These are phyloP conservation scores for Coptotermes formosanus DNA, from an alignment of 1,140 invertebrate species.

Conservation along the genomic window DNA sequence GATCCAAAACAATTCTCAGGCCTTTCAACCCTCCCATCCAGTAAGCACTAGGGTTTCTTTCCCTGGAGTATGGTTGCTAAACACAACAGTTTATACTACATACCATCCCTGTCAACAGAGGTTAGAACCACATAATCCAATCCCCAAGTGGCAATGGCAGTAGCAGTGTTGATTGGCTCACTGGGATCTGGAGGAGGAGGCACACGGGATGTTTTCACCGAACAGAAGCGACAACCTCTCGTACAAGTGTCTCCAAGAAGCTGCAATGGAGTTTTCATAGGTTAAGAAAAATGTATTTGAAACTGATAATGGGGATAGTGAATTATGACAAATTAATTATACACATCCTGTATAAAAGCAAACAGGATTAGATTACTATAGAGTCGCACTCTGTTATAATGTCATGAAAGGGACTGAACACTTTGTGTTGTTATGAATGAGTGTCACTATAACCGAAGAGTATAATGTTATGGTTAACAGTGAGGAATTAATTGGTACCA, in stretches of 20 bases:
- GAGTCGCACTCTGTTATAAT: no score
- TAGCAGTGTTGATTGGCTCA: conserved; percentile 92
- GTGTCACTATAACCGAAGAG: no score
- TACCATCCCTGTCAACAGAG: conserved; percentile 95
- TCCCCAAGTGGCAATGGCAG: conserved; percentile 90
- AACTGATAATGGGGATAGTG: not conserved
- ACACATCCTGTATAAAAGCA: not conserved
- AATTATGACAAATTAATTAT: not conserved
- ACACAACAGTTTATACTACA: not conserved
- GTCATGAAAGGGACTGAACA: no score
- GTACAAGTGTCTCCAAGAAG: conserved; percentile 92
- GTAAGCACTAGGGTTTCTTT: no score
- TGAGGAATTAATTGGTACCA: no score
- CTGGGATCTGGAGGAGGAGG: conserved; percentile 87
- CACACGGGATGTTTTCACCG: conserved; percentile 92
- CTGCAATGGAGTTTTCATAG: conserved; percentile 51
- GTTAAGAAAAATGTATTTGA: not conserved
- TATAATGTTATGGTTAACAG: no score
- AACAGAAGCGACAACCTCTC: conserved; percentile 94
- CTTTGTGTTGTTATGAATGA: no score
- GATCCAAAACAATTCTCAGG: no score
- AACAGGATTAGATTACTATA: not conserved
- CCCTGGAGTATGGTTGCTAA: no score
- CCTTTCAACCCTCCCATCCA: no score
- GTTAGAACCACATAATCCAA: conserved; percentile 97